Evolutionary conservation across 2,113 vertebrate genomes (phyloP).

Genomic region (Campylomormyrus tamandua): DNA sequence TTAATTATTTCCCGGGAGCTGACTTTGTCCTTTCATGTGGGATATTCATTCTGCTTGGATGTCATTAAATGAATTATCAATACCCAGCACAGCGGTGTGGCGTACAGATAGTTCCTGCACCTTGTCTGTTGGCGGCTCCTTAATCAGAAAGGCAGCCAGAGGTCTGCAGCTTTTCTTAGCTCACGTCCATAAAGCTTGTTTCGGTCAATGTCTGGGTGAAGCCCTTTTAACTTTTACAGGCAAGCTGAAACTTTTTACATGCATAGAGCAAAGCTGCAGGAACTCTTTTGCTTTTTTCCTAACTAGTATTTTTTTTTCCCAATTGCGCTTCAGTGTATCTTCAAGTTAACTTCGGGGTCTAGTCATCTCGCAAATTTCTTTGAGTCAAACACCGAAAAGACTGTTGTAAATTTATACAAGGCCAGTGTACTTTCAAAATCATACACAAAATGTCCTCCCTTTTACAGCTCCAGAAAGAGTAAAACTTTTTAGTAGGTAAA

Average conservation of each 20-base stretch:
- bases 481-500: background rate
- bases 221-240: background rate
- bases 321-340: background rate
- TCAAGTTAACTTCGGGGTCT: background rate
- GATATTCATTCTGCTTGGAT: background rate
- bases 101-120: background rate
- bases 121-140: background rate
- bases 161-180: background rate
- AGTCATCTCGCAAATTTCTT: background rate
- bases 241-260: background rate
- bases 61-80: constrained; percentile 21
- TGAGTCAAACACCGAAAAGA: background rate
- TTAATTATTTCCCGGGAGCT: constrained; percentile 6
- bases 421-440: background rate
- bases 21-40: constrained; percentile 23
- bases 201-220: background rate
- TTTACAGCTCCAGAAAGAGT: background rate
- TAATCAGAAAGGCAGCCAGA: background rate
- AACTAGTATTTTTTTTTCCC: background rate
- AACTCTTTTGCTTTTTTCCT: background rate
- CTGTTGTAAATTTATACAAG: background rate
- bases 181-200: background rate
- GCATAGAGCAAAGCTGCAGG: background rate
- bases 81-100: background rate
- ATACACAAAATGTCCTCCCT: background rate